Conservation (phyloP, 2,888 invertebrate genomes). For the Apotomis turbidana region DNA sequence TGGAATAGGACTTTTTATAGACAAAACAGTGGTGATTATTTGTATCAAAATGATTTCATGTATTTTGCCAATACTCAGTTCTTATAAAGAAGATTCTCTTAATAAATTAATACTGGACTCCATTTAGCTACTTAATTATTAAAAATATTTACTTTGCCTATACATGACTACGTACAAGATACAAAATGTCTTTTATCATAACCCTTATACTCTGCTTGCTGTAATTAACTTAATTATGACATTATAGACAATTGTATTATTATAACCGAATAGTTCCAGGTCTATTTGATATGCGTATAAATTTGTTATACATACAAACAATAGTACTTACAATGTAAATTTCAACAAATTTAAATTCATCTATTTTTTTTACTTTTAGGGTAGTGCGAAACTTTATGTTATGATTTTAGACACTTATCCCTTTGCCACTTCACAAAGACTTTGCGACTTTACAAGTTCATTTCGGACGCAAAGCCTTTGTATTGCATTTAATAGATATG, state of each 20-base stretch:
- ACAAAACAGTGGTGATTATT: too few species aligned
- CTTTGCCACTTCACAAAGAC: too few species aligned
- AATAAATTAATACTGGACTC: slow-evolving; percentile 59
- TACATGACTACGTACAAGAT: slow-evolving; percentile 50
- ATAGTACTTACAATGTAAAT: slow-evolving; percentile 5
- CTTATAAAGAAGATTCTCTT: slow-evolving; percentile 39
- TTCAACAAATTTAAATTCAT: slow-evolving; percentile 23
- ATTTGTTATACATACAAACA: slow-evolving; percentile 1
- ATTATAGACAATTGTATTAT: slow-evolving; percentile 15
- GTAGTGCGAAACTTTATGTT: neutral
- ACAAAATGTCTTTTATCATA: slow-evolving; percentile 62
- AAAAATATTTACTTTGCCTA: slow-evolving; percentile 48
- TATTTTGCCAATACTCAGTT: neutral
- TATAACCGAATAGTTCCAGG: slow-evolving; percentile 7
- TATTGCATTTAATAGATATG: too few species aligned
- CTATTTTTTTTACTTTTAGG: neutral
- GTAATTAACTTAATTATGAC: slow-evolving; percentile 41
- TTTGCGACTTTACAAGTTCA: too few species aligned
- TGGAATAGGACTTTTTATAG: too few species aligned
- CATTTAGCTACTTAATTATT: slow-evolving; percentile 54
- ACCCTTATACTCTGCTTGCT: slow-evolving; percentile 47
- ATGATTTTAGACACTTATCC: neutral
- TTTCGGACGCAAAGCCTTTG: too few species aligned
- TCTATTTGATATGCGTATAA: slow-evolving; percentile 14
- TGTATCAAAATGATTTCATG: slow-evolving; percentile 16